A percentile compares a stretch with the other conserved stretches of the same genome.
These are phyloP conservation scores for Melanotaenia duboulayi DNA, from an alignment of 2,113 vertebrate species.

Conservation along the genomic window DNA sequence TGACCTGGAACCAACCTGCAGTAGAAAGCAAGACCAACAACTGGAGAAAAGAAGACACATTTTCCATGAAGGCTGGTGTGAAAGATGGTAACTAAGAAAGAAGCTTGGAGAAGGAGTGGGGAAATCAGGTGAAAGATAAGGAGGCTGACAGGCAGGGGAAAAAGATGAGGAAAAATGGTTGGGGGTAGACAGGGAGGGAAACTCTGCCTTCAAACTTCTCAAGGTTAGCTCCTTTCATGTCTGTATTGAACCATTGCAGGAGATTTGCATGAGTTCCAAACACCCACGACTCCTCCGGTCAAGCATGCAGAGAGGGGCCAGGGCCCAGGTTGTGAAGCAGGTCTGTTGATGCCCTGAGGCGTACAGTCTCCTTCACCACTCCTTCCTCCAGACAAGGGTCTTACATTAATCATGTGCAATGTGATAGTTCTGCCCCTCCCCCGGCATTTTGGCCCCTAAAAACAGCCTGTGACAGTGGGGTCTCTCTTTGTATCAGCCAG, in stretches of 20 bases:
- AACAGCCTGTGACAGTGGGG: slow-evolving; percentile 30
- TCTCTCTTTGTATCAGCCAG: slow-evolving; percentile 14
- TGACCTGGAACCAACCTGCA: slow-evolving; percentile 43
- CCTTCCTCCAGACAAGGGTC: slow-evolving; percentile 49
- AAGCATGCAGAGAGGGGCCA: slow-evolving; percentile 49
- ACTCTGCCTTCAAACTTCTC: slow-evolving; percentile 48
- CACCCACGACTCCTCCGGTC: slow-evolving; percentile 34
- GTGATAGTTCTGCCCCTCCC: slow-evolving; percentile 37
- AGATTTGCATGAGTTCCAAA: slow-evolving; percentile 12
- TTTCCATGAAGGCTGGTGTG: not conserved
- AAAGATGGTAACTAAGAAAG: slow-evolving; percentile 7
- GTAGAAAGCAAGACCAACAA: slow-evolving; percentile 4
- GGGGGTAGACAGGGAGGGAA: slow-evolving; percentile 19
- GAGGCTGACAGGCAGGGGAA: slow-evolving; percentile 21
- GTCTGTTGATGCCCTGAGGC: slow-evolving; percentile 58
- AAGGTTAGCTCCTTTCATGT: slow-evolving; percentile 57
- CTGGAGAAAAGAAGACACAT: not conserved
- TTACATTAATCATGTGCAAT: slow-evolving; percentile 68
- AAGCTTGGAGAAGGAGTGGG: not conserved
- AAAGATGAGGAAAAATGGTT: slow-evolving; percentile 1
- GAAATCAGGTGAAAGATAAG: slow-evolving; percentile 19
- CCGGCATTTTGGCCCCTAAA: slow-evolving; percentile 16
- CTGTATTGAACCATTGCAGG: slow-evolving; percentile 4
- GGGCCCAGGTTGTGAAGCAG: slow-evolving; percentile 54
- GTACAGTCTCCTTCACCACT: slow-evolving; percentile 50